Conservation (phyloP, 2,113 vertebrate species). For the Otolemur garnettii region DNA sequence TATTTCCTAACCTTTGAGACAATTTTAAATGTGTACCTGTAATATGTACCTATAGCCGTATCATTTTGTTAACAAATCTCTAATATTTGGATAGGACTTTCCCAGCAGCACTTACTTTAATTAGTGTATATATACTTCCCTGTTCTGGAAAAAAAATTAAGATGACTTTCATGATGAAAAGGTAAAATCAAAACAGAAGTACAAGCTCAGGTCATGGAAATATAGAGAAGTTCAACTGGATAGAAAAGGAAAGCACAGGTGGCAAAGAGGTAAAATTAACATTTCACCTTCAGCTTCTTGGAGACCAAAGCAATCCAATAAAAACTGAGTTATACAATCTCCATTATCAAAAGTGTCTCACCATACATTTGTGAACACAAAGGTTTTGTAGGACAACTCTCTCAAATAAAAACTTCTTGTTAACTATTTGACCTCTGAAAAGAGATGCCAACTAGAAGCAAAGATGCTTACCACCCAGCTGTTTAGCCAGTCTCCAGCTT, state of each 20-base stretch:
- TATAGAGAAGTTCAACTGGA: neutral
- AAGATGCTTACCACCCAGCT: neutral
- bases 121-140: neutral
- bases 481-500: neutral
- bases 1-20: constrained; percentile 6
- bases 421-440: neutral
- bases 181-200: neutral
- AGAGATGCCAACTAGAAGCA: neutral
- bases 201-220: neutral
- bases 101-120: neutral
- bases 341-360: neutral
- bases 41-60: neutral
- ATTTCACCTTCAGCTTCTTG: neutral
- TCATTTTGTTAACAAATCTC: neutral
- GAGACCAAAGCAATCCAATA: neutral
- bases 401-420: neutral
- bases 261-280: neutral
- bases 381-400: neutral
- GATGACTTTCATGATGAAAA: constrained; percentile 13
- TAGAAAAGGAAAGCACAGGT: neutral
- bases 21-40: neutral
- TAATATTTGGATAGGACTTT: neutral
- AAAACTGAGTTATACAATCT: neutral
- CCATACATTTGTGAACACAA: neutral
- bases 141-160: neutral